A percentile compares a stretch with the other conserved stretches of the same genome.
Evolutionary conservation across 2,888 invertebrate species (phyloP).

Genomic region (Amphipoea oculea): DNA sequence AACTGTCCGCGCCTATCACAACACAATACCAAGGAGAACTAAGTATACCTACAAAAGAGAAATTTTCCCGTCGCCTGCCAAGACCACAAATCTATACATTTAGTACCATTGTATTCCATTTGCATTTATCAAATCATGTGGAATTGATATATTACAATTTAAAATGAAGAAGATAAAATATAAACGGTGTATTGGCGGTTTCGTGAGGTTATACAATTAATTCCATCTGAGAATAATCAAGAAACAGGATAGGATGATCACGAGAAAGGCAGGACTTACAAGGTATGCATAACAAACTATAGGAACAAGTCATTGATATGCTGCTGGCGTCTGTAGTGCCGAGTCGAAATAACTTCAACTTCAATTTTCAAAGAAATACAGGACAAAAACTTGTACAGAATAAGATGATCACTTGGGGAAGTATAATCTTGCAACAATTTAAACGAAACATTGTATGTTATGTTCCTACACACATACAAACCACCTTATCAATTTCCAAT

Average conservation of each 20-base stretch:
- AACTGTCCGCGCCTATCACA: constrained; percentile 86
- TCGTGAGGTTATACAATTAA: constrained; percentile 38
- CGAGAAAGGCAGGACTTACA: constrained; percentile 73
- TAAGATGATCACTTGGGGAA: constrained; percentile 60
- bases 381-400: constrained; percentile 65
- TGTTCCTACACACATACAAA: background rate
- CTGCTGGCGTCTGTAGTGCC: constrained; percentile 70
- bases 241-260: constrained; percentile 70
- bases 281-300: constrained; percentile 78
- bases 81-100: constrained; percentile 62
- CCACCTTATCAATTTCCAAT: background rate
- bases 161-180: constrained; percentile 7
- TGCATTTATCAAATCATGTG: constrained; percentile 43
- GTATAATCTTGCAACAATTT: constrained; percentile 48
- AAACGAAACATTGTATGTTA: constrained; percentile 33
- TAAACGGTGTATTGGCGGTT: background rate
- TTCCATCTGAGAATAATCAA: constrained; percentile 58
- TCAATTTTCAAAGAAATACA: constrained; percentile 70
- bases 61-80: constrained; percentile 77
- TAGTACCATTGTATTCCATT: constrained; percentile 52
- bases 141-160: constrained; percentile 26
- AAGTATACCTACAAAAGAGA: constrained; percentile 77
- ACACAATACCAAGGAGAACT: constrained; percentile 83
- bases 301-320: constrained; percentile 76
- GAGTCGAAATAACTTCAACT: constrained; percentile 71